Conservation (phyloP, 2,797 vertebrate species). For the Taenioides sp. region DNA sequence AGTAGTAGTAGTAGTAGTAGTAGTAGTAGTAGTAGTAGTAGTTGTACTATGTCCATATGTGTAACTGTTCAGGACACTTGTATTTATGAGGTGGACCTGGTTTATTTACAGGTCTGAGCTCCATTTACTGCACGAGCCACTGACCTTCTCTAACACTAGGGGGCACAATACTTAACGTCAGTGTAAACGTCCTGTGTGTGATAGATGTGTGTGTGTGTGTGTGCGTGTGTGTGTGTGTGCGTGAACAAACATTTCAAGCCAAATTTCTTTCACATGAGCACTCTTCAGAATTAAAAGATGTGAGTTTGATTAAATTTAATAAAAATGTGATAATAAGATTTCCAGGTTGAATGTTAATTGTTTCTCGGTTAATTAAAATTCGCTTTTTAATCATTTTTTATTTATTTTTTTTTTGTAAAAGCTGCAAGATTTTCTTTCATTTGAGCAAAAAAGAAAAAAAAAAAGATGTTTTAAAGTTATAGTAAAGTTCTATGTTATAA, state of each 20-base stretch:
- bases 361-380: no score
- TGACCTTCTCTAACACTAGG: constrained; percentile 67
- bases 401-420: no score
- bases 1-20: neutral
- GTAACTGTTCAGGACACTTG: neutral
- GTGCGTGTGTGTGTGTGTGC: neutral
- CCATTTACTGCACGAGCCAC: constrained; percentile 68
- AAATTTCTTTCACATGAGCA: no score
- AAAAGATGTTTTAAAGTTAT: neutral
- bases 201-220: constrained; percentile 11
- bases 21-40: neutral
- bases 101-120: constrained; percentile 69
- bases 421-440: no score
- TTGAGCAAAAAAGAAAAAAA: neutral
- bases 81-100: constrained; percentile 60
- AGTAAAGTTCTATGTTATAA: no score
- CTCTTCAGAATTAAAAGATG: no score
- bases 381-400: neutral
- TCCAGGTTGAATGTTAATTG: no score
- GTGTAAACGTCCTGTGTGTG: neutral
- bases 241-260: no score
- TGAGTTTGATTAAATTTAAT: no score
- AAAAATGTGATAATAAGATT: no score
- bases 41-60: no score
- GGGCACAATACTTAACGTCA: constrained; percentile 53